Evolutionary conservation across 2,797 vertebrate species (phyloP).

Genomic region (Rhinatrema bivittatum): DNA sequence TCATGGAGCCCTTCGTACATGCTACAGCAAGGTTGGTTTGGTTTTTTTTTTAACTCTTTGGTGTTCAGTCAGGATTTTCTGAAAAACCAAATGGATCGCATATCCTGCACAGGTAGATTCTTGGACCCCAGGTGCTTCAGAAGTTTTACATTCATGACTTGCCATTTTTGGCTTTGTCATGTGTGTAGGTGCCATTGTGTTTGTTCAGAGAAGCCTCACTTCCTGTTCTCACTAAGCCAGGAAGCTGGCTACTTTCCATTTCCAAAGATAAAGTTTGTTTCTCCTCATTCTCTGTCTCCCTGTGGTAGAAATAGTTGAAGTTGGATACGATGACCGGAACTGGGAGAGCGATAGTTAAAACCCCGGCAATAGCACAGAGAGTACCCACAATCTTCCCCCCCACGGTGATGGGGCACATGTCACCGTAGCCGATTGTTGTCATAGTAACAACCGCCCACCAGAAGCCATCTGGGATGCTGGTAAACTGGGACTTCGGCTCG

Average conservation of each 20-base stretch:
- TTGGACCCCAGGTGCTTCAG: too few species aligned
- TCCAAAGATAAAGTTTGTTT: constrained; percentile 74
- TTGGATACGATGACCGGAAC: constrained; percentile 97
- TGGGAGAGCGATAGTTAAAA: constrained; percentile 91
- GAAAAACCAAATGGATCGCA: too few species aligned
- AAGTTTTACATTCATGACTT: constrained; percentile 32
- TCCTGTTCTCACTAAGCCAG: constrained; percentile 55
- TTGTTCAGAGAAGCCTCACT: constrained; percentile 82
- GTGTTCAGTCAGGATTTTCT: too few species aligned
- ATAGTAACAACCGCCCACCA: constrained; percentile 99
- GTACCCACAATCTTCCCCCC: constrained; percentile 96
- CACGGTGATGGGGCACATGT: constrained; percentile 92
- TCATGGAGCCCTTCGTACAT: too few species aligned
- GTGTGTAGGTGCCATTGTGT: constrained; percentile 70
- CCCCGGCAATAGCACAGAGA: constrained; percentile 91
- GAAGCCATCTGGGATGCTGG: constrained; percentile 95
- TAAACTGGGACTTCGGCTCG: constrained; percentile 90
- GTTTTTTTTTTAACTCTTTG: too few species aligned
- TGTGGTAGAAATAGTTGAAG: constrained; percentile 97
- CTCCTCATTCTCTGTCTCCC: constrained; percentile 88
- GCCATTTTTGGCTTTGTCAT: constrained; percentile 69
- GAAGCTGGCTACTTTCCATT: constrained; percentile 64
- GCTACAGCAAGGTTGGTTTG: too few species aligned
- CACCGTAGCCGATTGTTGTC: constrained; percentile 96
- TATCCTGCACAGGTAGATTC: too few species aligned